Base-by-base conservation (phyloP, 2,888 invertebrate genomes). In the Eumacrocentrus americanus region DNA sequence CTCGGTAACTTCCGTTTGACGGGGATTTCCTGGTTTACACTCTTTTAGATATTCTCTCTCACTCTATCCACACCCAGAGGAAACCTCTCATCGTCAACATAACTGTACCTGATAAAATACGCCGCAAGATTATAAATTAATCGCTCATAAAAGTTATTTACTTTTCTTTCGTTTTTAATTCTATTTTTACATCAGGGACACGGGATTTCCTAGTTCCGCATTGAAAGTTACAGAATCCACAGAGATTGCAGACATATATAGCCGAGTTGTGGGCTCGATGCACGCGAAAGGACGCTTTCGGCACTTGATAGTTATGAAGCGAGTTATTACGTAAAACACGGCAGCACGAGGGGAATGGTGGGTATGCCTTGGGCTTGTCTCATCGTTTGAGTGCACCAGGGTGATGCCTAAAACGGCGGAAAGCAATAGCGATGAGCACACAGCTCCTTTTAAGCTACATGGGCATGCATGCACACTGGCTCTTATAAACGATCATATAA, bases 141-240 rank as follows among this genome's bases (percentile, higher is more conserved):
- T 59, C 47, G 12, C 14, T 38, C 37, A 52, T 37, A 37, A 58
- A 50, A 34, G 40, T 20, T 35, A 40, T 51, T 37, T 25, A 34
- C 44, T 44, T 6, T 12, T 53, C 20, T 6, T 40, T 14, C 9
- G n/a, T 25, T 37, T 56, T 29, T 38, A 38, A 29, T 52, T 35
- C 35, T 20, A 14, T 29, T 20, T 20, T 35, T 35, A n/a, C 7
- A n/a, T 20, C 23, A 40, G 9, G 23, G 16, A 25, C 9, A 52
- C 23, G 14, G 12, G 23, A 20, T 48, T 57, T 57, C 56, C 56
- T 48, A 29, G 47, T 57, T 58, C 58, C 58, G 58, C 47, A 58
- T 58, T 58, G 52, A 58, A 58, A 53, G 58, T 52, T 37, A 58
- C 44, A 37, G 38, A 58, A 48, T 48, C 40, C 25, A 25, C 11